Evolutionary conservation across 2,113 vertebrate species (phyloP).

Genomic region (Tonatia bakeri): DNA sequence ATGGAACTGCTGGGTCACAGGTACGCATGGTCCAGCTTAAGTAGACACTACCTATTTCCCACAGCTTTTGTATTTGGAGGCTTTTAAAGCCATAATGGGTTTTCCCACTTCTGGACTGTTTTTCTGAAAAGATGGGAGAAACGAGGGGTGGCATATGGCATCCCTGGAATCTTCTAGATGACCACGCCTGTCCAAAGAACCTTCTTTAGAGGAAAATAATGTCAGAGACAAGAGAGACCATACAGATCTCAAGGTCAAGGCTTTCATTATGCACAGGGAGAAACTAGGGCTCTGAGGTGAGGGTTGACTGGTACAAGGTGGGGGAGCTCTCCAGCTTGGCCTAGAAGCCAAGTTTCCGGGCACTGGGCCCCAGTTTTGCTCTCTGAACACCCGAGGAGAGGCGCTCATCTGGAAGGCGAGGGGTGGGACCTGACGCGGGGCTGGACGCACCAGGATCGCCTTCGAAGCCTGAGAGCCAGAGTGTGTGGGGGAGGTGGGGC

Average conservation of each 20-base stretch:
- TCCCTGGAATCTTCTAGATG: slow-evolving; percentile 6
- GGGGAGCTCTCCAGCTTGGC: not conserved
- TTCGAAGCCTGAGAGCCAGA: not conserved
- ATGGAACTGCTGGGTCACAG: not conserved
- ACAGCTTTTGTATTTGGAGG: not conserved
- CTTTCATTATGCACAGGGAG: not conserved
- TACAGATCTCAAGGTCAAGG: not conserved
- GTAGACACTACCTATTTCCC: not conserved
- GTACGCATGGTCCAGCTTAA: not conserved
- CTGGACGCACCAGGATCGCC: not conserved
- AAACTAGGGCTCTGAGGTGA: not conserved
- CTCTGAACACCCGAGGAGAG: not conserved
- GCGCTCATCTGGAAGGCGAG: not conserved
- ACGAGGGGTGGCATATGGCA: not conserved
- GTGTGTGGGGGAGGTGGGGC: not conserved
- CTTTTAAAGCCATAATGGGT: not conserved
- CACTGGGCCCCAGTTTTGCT: not conserved
- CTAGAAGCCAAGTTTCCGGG: not conserved
- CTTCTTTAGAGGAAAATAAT: not conserved
- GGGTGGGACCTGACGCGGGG: not conserved
- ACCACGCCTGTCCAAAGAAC: not conserved
- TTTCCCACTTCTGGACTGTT: not conserved
- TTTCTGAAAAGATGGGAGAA: not conserved
- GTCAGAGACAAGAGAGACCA: not conserved
- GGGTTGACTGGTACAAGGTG: not conserved